Base-by-base conservation (phyloP, 2,888 invertebrate genomes). In the Pandemis cinnamomeana region DNA sequence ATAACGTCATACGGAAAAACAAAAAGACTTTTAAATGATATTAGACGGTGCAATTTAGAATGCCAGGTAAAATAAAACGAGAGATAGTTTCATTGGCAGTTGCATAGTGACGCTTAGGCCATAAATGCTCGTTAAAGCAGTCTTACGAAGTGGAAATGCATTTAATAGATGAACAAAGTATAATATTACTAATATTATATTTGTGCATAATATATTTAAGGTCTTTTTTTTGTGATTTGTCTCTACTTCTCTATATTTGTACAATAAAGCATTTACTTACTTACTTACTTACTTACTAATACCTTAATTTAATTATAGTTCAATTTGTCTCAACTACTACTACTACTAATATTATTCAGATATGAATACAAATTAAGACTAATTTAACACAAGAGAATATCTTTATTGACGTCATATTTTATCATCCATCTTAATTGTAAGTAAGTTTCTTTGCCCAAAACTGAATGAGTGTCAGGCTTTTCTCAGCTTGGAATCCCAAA, bases 381-480 rank as follows among this genome's bases (percentile, higher is more conserved):
- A 55, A 55, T 55, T 55, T 55, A 55, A 11, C 27, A 8, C 20
- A 58, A 27, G 20, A 0, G 11, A 10, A 27, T 27, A 58, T 58
- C 55, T 15, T 55, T 8, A 20, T 55, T 5, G 10, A 58, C 58
- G 27, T 58, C 58, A 58, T 58, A 27, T 55, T 55, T 60, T 64
- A 60, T 51, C 86, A 89, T 89, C 87, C 85, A 89, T 89, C 88
- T 53, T 36, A 68, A 58, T 51, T 42, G 42, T 48, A 58, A 8
- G n/a, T 86, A 87, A 87, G 85, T 87, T 86, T 85, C 86, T 86
- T 85, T 88, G 85, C 86, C 84, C 81, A 82, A 82, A 78, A 81
- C 84, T 83, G 81, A 82, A 82, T 82, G 82, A 79, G 80, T 79
- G 78, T 77, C 78, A 79, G 80, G 82, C 81, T 85, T 84, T 84